Base-by-base conservation (phyloP, 2,113 vertebrate species). In the Podarcis raffonei region DNA sequence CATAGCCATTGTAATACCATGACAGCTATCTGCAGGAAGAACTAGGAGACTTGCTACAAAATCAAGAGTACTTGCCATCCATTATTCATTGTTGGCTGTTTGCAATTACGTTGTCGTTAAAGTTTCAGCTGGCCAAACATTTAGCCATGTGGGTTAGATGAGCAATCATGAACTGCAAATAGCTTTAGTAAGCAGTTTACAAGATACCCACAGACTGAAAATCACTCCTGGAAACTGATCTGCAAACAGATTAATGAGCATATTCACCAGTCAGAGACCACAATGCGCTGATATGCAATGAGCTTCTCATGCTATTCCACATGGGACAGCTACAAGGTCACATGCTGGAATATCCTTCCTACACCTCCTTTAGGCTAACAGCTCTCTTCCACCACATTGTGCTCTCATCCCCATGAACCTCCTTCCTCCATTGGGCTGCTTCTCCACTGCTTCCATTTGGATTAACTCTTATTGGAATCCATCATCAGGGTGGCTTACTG, bases 71-170 rank as follows among this genome's bases (percentile, higher is more conserved):
- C 3, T 88, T 87, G 8, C 72, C 57, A 69, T 57, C 79, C 79
- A 87, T 87, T 87, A 87, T 87, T 88, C 85, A 74, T 88, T 80
- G 75, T 87, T 69, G 87, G 77, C 53, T 88, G 37, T 74, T 85
- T 82, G 87, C 83, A 82, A 88, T 77, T 88, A 80, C 81, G 42
- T 83, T 68, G 37, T 91, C 81, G 87, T 91, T 85, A 83, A 68
- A 18, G 68, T 83, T 88, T 86, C 88, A 92, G 85, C 23, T 80
- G 84, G 85, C 72, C 85, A 85, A 87, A 88, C 85, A 83, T 89
- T 4, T 42, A 57, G 84, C 79, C 25, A 25, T 11, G 76, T 37
- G 77, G 81, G 32, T 57, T 18, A 4, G 22, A 86, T 85, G 89
- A 90, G 89, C 75, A 75, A 83, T 42, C 76, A 16, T 75, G 27